phyloP scores from a whole-genome alignment of 1,140 invertebrate genomes.

The Psix sp. region DNA sequence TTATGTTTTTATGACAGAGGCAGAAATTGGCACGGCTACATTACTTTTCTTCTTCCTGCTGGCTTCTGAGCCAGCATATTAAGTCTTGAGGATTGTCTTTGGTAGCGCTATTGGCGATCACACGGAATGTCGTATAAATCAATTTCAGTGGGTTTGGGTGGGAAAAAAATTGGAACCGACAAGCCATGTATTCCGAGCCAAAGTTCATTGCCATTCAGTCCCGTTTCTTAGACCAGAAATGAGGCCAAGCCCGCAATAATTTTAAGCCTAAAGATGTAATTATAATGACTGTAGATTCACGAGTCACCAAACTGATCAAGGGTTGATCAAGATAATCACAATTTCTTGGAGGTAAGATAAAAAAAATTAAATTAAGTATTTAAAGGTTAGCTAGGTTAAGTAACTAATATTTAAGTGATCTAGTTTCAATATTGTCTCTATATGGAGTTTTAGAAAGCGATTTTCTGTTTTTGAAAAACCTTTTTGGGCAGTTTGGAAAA shows the following conservation, averaged over 20 bases:
- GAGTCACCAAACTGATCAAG: slow-evolving; percentile 13
- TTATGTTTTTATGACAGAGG: slow-evolving; percentile 4
- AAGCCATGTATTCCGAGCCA: slow-evolving; percentile 29
- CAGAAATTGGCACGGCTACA: slow-evolving; percentile 44
- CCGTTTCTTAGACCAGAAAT: slow-evolving; percentile 36
- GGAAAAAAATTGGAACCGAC: slow-evolving; percentile 44
- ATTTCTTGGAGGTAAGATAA: no score
- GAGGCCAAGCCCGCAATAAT: slow-evolving; percentile 33
- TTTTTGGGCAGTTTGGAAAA: no score
- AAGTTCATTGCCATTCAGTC: slow-evolving; percentile 50
- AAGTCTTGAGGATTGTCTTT: slow-evolving; percentile 21
- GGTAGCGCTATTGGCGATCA: slow-evolving; percentile 2
- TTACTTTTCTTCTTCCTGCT: slow-evolving; percentile 24
- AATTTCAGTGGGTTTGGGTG: slow-evolving; percentile 21
- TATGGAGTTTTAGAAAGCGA: no score
- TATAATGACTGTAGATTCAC: slow-evolving; percentile 37
- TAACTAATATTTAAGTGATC: no score
- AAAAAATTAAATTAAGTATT: no score
- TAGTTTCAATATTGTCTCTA: no score
- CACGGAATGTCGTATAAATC: slow-evolving; percentile 31
- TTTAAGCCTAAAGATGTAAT: slow-evolving; percentile 40
- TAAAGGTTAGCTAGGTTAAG: no score
- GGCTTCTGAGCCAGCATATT: slow-evolving; percentile 29
- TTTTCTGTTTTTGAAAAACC: no score
- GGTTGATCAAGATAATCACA: slow-evolving; percentile 28